These are phyloP conservation scores for Lophius americanus DNA, from an alignment of 2,797 vertebrate genomes.

Conservation along the genomic window DNA sequence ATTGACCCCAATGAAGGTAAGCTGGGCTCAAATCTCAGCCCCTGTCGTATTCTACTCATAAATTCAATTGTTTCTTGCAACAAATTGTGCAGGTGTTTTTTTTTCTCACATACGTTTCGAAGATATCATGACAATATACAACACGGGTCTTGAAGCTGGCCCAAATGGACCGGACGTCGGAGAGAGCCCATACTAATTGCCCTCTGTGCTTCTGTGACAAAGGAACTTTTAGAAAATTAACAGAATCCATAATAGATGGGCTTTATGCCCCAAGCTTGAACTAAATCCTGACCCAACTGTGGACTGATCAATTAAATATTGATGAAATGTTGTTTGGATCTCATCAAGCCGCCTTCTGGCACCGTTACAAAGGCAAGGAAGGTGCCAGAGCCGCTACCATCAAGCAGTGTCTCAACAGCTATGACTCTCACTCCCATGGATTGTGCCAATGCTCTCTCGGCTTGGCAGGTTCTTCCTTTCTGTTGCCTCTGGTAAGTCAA, in stretches of 20 bases:
- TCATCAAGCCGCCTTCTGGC: slow-evolving; percentile 70
- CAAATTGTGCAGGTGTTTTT: no score
- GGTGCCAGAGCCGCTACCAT: slow-evolving; percentile 64
- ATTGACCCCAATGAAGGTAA: no score
- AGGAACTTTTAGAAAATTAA: slow-evolving; percentile 53
- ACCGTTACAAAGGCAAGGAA: slow-evolving; percentile 40
- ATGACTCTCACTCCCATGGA: slow-evolving; percentile 56
- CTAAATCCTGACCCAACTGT: slow-evolving; percentile 65
- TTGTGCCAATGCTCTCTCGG: slow-evolving; percentile 62
- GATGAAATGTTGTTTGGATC: slow-evolving; percentile 77
- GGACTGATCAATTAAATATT: slow-evolving; percentile 75
- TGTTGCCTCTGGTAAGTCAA: slow-evolving; percentile 76
- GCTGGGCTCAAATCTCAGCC: no score
- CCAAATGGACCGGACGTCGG: not conserved
- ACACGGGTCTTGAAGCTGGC: no score
- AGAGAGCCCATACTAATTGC: not conserved
- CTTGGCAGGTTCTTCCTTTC: slow-evolving; percentile 66
- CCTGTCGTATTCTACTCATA: no score
- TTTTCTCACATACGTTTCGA: no score
- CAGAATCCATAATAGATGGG: slow-evolving; percentile 37
- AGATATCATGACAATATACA: no score
- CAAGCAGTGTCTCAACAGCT: slow-evolving; percentile 70
- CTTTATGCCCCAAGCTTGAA: slow-evolving; percentile 53
- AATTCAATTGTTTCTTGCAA: no score
- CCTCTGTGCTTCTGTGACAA: slow-evolving; percentile 14